Base-by-base conservation (phyloP, 2,888 invertebrate genomes). In the Melanostoma mellinum region DNA sequence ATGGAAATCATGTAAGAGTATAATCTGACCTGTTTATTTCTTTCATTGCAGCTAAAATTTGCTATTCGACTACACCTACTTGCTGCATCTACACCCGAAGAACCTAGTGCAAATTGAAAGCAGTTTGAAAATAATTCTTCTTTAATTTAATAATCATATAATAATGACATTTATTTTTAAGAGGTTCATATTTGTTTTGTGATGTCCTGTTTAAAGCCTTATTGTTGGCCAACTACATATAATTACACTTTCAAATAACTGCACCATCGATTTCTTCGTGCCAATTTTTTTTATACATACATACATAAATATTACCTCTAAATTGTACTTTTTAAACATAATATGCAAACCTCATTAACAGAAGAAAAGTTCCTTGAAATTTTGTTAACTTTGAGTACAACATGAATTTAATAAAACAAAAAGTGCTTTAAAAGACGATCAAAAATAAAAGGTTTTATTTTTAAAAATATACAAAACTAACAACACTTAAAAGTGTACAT, bases 371-470 rank as follows among this genome's bases (percentile, higher is more conserved):
- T 81, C 76, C 81, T 68, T 52, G 53, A 30, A 32, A 38, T 50
- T 35, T 53, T 65, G 42, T 2, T 32, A 52, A 65, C 56, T 44
- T 63, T 63, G 36, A 38, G 32, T 30, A 36, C n/a, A 73, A 40
- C 60, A 55, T 55, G 48, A 53, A 72, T 81, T 56, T 61, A 72
- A 77, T 63, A 42, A 33, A 63, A 40, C 20, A 20, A 20, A 6
- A 76, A 44, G 77, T 81, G 81, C 61, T 81, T 76, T 81, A 81
- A 33, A 38, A 48, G 46, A 67, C 52, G n/a, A 65, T 48, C 46
- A 40, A 79, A 75, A 75, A 44, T 61, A 48, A 20, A 20, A 20
- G 20, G 20, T 72, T 81, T 56, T 68, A 55, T 36, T 56, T 48
- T 6, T 30, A 50, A 61, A 38, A 56, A 9, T 32, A 33, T 52